phyloP scores from a whole-genome alignment of 2,797 vertebrate species.

The Diglossa cyanea region DNA sequence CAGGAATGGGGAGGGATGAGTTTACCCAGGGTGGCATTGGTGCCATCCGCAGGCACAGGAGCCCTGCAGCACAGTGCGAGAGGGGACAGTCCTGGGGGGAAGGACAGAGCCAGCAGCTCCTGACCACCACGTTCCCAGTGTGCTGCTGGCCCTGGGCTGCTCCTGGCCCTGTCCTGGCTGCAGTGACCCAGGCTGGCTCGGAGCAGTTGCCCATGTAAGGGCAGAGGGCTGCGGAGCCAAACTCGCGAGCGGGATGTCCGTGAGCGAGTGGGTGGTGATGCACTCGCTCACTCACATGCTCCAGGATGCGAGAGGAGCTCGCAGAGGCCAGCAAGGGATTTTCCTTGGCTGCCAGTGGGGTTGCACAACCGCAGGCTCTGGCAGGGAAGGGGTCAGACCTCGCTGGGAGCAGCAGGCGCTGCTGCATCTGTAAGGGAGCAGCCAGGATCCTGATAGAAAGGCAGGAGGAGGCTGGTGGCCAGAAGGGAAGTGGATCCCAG shows the following conservation, averaged over 20 bases:
- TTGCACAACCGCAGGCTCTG: constrained; percentile 22
- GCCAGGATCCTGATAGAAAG: background rate
- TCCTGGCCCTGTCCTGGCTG: background rate
- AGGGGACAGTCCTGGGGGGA: background rate
- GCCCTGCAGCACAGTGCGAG: fast-evolving
- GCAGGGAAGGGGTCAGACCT: constrained; percentile 9
- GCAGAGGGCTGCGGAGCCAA: constrained; percentile 28
- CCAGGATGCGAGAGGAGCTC: background rate
- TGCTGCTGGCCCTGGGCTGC: background rate
- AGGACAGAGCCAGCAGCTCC: background rate
- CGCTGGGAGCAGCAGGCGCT: too few species aligned
- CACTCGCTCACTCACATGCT: constrained; percentile 19
- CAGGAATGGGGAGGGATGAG: fast-evolving
- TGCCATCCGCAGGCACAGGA: fast-evolving
- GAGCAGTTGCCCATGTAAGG: constrained; percentile 43
- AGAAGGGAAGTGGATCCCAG: background rate
- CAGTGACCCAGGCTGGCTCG: background rate
- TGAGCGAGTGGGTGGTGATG: background rate
- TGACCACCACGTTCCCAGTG: fast-evolving
- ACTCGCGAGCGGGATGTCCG: background rate
- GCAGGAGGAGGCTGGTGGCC: background rate
- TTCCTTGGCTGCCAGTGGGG: constrained; percentile 1
- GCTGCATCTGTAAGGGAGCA: constrained; percentile 6
- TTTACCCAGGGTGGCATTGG: background rate
- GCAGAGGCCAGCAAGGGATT: constrained; percentile 49